Percentiles rank a stretch among this genome's conserved stretches.
phyloP scores from a whole-genome alignment of 2,113 vertebrate species.

The Planiliza haematocheilus region DNA sequence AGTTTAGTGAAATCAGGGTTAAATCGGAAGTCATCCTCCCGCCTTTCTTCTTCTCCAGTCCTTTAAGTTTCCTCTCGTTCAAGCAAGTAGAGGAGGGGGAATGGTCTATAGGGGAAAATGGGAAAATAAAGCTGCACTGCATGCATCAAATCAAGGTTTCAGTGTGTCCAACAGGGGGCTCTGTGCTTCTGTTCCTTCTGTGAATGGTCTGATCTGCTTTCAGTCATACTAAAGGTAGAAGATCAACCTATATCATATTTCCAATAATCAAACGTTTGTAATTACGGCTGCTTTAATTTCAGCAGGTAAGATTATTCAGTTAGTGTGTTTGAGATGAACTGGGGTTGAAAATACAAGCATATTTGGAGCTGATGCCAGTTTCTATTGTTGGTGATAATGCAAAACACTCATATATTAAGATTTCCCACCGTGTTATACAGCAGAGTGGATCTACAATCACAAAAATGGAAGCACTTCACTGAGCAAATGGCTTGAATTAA shows the following conservation, averaged over 20 bases:
- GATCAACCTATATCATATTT: no score
- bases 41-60: neutral
- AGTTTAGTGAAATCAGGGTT: constrained; percentile 45
- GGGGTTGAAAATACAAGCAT: no score
- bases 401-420: no score
- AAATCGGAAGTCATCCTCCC: constrained; percentile 26
- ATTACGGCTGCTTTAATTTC: no score
- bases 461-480: neutral
- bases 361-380: no score
- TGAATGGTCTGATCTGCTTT: neutral
- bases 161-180: constrained; percentile 46
- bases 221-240: neutral
- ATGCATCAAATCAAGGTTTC: constrained; percentile 3
- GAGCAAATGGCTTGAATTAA: no score
- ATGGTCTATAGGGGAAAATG: neutral
- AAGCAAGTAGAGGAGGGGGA: neutral
- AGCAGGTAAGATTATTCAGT: no score
- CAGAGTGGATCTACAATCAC: neutral
- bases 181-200: constrained; percentile 14
- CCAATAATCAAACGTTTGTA: neutral
- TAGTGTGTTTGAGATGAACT: no score
- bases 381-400: no score
- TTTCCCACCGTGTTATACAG: neutral
- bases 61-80: constrained; percentile 15
- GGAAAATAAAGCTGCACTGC: neutral